Conservation (phyloP, 1,140 invertebrate genomes). For the Panulirus ornatus region DNA sequence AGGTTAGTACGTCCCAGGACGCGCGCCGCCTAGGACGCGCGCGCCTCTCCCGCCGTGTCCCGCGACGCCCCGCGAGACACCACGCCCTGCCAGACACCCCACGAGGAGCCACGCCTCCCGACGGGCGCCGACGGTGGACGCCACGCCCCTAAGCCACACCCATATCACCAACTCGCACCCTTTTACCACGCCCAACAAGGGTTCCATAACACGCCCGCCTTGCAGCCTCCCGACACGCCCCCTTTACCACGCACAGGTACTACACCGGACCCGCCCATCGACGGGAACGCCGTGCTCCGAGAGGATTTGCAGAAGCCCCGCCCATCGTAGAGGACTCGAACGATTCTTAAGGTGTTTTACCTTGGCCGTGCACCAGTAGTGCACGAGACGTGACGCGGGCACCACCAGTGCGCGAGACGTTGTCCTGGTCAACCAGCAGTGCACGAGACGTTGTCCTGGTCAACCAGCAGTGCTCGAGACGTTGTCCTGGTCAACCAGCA, state of each 20-base stretch:
- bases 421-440: neutral
- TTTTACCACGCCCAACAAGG: neutral
- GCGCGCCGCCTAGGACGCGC: neutral
- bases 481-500: neutral
- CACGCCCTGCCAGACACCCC: neutral
- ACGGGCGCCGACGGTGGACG: neutral
- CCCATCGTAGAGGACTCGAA: neutral
- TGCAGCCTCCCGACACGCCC: neutral
- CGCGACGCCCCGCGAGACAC: neutral
- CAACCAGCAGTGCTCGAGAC: neutral
- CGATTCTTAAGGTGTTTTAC: neutral
- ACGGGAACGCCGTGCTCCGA: neutral
- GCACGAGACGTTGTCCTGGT: neutral
- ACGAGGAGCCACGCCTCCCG: neutral
- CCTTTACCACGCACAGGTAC: neutral
- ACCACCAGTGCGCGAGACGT: neutral
- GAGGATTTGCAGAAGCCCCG: neutral
- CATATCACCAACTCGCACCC: neutral
- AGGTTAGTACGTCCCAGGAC: conserved; percentile 38
- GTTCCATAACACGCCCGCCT: neutral
- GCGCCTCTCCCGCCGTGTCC: neutral
- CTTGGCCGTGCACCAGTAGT: neutral
- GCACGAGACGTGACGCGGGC: neutral
- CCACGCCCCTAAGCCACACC: neutral
- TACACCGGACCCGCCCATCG: neutral